Evolutionary conservation across 2,113 vertebrate species (phyloP).

Genomic region (Strigops habroptila): DNA sequence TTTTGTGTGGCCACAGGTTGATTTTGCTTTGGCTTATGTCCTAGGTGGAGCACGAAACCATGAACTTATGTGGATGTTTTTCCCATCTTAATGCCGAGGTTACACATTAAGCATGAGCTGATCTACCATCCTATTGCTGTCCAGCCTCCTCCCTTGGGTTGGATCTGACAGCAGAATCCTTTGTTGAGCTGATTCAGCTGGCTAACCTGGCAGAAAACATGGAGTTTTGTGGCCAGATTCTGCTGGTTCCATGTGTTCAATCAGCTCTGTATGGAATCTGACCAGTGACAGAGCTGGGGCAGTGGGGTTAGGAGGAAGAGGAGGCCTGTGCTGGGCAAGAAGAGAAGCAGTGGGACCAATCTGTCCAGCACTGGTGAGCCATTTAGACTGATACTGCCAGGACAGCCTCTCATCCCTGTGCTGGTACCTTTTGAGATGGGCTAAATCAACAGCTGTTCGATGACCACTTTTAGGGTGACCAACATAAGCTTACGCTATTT

Average conservation of each 20-base stretch:
- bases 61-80: neutral
- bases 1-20: neutral
- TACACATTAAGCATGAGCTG: neutral
- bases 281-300: neutral
- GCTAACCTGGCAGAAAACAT: neutral
- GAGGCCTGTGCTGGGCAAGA: neutral
- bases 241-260: neutral
- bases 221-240: neutral
- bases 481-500: neutral
- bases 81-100: neutral
- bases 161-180: neutral
- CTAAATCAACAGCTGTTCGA: neutral
- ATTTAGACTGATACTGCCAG: neutral
- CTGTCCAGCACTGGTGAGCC: fast-evolving
- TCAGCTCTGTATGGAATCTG: neutral
- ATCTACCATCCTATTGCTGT: neutral
- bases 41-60: neutral
- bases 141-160: neutral
- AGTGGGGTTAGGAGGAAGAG: neutral
- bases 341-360: neutral
- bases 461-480: neutral
- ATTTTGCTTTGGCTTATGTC: neutral
- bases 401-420: neutral
- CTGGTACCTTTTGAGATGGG: neutral
- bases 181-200: neutral